Evolutionary conservation across 2,113 vertebrate genomes (phyloP).

Genomic region (Plectropomus leopardus): DNA sequence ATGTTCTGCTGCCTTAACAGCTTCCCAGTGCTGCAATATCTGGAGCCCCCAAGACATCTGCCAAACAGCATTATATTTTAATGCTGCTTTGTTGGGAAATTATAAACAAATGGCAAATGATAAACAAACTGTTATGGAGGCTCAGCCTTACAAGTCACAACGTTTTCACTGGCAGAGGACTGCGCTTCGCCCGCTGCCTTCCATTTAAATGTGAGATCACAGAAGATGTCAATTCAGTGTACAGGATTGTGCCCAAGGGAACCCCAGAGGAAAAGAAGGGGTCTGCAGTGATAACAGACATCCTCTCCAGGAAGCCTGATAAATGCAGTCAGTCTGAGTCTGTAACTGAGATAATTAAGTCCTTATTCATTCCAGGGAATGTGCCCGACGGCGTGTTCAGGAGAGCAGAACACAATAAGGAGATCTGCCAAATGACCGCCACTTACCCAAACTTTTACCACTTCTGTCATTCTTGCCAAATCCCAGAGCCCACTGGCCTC

Average conservation of each 20-base stretch:
- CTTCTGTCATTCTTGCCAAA: conserved; percentile 26
- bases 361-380: conserved; percentile 50
- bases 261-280: conserved; percentile 45
- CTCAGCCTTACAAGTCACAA: conserved; percentile 28
- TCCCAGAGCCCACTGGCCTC: conserved; percentile 15
- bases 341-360: conserved; percentile 71
- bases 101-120: conserved; percentile 9
- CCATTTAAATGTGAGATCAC: conserved; percentile 57
- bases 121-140: not conserved
- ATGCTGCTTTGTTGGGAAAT: not conserved
- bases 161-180: conserved; percentile 38
- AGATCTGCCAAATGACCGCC: conserved; percentile 58
- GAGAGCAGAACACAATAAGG: conserved; percentile 27
- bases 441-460: conserved; percentile 45
- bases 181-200: conserved; percentile 13
- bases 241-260: conserved; percentile 44
- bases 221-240: conserved; percentile 46
- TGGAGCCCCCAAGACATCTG: not conserved
- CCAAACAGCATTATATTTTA: not conserved
- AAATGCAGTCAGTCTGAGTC: conserved; percentile 59
- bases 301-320: conserved; percentile 62
- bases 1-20: not conserved
- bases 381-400: conserved; percentile 51
- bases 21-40: not conserved
- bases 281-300: conserved; percentile 55